These are phyloP conservation scores for Platyrinchus mystaceus DNA, from an alignment of 2,797 vertebrate species.

Conservation along the genomic window DNA sequence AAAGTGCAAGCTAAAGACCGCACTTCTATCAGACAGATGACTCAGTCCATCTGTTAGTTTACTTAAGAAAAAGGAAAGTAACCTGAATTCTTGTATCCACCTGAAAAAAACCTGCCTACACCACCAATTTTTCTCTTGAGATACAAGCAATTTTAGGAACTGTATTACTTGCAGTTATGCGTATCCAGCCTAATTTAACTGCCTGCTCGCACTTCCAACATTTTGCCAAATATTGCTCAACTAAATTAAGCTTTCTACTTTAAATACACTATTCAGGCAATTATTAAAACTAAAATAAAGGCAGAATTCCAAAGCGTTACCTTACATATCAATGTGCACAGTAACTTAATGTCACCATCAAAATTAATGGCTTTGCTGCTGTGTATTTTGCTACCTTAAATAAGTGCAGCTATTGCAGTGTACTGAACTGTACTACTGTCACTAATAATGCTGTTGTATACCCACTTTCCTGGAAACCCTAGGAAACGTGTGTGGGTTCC, in stretches of 20 bases:
- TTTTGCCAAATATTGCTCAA: conserved; percentile 28
- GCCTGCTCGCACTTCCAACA: conserved; percentile 25
- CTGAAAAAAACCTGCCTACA: conserved; percentile 12
- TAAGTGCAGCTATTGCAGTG: neutral
- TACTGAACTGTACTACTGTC: neutral
- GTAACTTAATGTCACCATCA: neutral
- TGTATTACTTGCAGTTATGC: neutral
- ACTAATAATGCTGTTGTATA: neutral
- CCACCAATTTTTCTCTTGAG: neutral
- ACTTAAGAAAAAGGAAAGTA: conserved; percentile 35
- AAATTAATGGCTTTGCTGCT: neutral
- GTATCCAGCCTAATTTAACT: neutral
- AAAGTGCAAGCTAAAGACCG: conserved; percentile 19
- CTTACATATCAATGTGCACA: neutral
- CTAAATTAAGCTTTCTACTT: conserved; percentile 24
- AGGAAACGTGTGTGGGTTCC: neutral
- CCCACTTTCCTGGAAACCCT: neutral
- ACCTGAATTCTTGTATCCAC: conserved; percentile 46
- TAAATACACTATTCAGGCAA: neutral
- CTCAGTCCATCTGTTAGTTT: conserved; percentile 46
- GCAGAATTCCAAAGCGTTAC: neutral
- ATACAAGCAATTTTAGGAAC: conserved; percentile 13
- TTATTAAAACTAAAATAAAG: neutral
- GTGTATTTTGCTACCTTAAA: neutral
- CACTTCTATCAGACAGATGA: conserved; percentile 59